Evolutionary conservation across 2,888 invertebrate species (phyloP), one percentile per base, ranked within the genome.

Genomic region (Agrotis exclamationis): DNA sequence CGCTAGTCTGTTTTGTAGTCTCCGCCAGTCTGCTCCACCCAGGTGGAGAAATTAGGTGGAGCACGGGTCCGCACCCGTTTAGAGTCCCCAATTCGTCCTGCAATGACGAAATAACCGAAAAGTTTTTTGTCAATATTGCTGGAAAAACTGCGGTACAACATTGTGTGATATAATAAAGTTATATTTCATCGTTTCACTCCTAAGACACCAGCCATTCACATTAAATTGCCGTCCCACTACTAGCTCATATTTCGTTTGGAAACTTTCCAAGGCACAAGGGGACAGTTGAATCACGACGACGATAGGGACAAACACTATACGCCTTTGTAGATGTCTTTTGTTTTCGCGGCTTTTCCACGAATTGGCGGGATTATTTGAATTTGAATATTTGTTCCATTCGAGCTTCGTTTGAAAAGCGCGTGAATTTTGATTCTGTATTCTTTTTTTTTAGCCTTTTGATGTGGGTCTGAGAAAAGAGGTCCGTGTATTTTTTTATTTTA

Each of bases 201-300:
- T 33, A 64, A 44, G 33, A 74, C 64, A 39, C 44, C 5, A 39
- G 57, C 51, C 65, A 28, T 65, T 28, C 54, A 62, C 66, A 75
- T 80, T 70, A 75, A 82, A 80, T 79, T 79, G 70, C 66, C 70
- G 45, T 45, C 56, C 70, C 45, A 20, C 73, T 70, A 64, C 64
- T 45, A 72, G 65, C 67, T 80, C 75, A 77, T 84, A 83, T 84
- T 84, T 82, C 75, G 68, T 77, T 83, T 85, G 83, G 83, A 85
- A 82, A 77, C 59, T 76, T 80, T 80, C 80, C 85, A 83, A 80
- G 54, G 20, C 83, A 57, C 70, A 44, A 48, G 51, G 70, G 70
- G 68, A 74, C 73, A 70, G 69, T 76, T 76, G 64, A 71, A 62
- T 70, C 58, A 57, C 53, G 70, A 45, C 45, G 22, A 63, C 51